Conservation (phyloP, 1,140 invertebrate genomes). For the Epicauta chinensis region DNA sequence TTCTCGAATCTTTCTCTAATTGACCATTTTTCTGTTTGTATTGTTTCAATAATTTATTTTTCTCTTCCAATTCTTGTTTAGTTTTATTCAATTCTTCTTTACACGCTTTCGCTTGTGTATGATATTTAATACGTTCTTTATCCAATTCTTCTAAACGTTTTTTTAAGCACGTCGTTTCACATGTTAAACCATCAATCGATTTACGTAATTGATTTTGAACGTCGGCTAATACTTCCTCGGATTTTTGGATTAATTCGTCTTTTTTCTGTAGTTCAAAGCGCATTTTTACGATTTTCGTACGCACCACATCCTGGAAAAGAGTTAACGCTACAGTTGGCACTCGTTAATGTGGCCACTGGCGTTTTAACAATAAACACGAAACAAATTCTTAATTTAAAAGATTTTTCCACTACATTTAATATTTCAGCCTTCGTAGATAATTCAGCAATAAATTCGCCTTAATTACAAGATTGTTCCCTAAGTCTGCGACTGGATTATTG, state of each 20-base stretch:
- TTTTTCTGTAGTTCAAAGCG: conserved; percentile 37
- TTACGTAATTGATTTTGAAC: conserved; percentile 33
- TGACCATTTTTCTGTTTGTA: neutral
- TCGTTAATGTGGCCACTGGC: no score
- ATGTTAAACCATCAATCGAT: conserved; percentile 24
- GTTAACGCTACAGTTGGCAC: neutral
- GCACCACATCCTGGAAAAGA: conserved; percentile 32
- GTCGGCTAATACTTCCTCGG: conserved; percentile 35
- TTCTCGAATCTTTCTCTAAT: neutral
- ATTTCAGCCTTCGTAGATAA: no score
- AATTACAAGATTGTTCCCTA: no score
- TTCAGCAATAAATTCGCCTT: no score
- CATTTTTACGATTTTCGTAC: conserved; percentile 27
- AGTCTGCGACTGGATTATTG: no score
- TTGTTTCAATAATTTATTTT: conserved; percentile 2
- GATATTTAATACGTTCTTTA: conserved; percentile 18
- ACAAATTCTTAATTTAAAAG: no score
- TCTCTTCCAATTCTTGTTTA: conserved; percentile 1
- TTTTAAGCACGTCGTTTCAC: conserved; percentile 4
- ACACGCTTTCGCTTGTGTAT: conserved; percentile 27
- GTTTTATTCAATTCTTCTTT: conserved; percentile 8
- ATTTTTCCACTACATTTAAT: no score
- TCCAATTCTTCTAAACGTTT: conserved; percentile 6
- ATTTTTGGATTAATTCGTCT: conserved; percentile 28
- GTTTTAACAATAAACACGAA: no score